Percentiles rank a stretch among this genome's conserved stretches.
These are phyloP conservation scores for Phragmatobia fuliginosa DNA, from an alignment of 2,888 invertebrate species.

Conservation along the genomic window DNA sequence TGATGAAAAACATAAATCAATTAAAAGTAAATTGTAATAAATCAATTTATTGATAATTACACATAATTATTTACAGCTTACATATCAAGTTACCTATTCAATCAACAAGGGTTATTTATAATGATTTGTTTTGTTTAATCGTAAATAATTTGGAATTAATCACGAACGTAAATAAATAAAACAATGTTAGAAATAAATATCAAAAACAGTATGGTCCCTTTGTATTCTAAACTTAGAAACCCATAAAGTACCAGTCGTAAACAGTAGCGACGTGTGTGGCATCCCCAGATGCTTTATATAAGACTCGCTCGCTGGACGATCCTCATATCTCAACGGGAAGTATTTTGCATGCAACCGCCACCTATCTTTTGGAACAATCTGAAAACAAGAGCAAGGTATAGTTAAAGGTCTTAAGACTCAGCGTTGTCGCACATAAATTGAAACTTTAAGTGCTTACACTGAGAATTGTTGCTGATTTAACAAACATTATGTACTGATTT, in stretches of 20 bases:
- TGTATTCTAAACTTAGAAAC: constrained; percentile 35
- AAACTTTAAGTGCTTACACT: constrained; percentile 20
- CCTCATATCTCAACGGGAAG: constrained; percentile 84
- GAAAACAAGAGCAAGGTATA: constrained; percentile 71
- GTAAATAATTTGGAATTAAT: not conserved
- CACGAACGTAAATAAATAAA: not conserved
- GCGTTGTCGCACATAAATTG: constrained; percentile 23
- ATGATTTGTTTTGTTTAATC: not conserved
- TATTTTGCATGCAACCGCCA: constrained; percentile 82
- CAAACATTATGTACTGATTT: constrained; percentile 29
- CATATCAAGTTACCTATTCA: no score
- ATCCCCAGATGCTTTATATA: constrained; percentile 76
- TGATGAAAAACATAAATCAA: no score
- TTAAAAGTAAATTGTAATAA: no score
- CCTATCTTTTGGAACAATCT: constrained; percentile 83
- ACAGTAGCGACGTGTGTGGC: constrained; percentile 80
- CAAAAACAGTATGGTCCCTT: constrained; percentile 28
- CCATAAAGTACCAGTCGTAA: constrained; percentile 34
- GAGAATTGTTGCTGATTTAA: constrained; percentile 38
- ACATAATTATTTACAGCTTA: no score
- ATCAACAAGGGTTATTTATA: no score
- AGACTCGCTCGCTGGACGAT: constrained; percentile 75
- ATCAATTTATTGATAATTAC: not conserved
- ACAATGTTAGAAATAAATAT: not conserved
- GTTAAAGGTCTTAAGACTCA: constrained; percentile 47